Evolutionary conservation across 2,797 vertebrate species (phyloP).

Genomic region (Amniataba percoides): DNA sequence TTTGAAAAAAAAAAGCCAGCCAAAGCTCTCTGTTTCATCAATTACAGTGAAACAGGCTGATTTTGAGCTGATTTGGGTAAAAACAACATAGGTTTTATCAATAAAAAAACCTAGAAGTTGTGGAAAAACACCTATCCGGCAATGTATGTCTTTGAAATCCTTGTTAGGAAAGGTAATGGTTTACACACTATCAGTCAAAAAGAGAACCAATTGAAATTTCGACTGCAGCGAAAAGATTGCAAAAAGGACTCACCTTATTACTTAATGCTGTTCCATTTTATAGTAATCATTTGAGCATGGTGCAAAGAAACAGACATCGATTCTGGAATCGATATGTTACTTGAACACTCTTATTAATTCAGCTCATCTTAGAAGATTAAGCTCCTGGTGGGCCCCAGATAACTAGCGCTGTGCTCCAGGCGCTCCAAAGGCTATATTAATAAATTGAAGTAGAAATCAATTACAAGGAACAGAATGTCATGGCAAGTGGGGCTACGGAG

Average conservation of each 20-base stretch:
- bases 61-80: conserved; percentile 1
- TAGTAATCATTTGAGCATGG: conserved; percentile 60
- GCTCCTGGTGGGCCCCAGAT: conserved; percentile 77
- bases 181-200: conserved; percentile 42
- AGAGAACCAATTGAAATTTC: conserved; percentile 30
- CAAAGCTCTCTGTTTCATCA: background rate
- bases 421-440: conserved; percentile 73
- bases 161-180: conserved; percentile 27
- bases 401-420: conserved; percentile 67
- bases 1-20: conserved; percentile 9
- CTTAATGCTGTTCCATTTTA: conserved; percentile 64
- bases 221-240: conserved; percentile 54
- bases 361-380: conserved; percentile 77
- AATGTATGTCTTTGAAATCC: conserved; percentile 12
- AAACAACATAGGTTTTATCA: conserved; percentile 9
- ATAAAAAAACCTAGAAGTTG: conserved; percentile 28
- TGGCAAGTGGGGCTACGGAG: conserved; percentile 55
- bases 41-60: background rate
- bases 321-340: conserved; percentile 79
- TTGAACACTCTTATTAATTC: conserved; percentile 78
- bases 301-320: conserved; percentile 75
- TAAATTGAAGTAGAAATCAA: conserved; percentile 84
- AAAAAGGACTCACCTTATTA: conserved; percentile 47
- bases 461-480: conserved; percentile 77
- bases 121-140: conserved; percentile 24